Conservation (phyloP, 2,797 vertebrate genomes). For the Pteropus rufus region DNA sequence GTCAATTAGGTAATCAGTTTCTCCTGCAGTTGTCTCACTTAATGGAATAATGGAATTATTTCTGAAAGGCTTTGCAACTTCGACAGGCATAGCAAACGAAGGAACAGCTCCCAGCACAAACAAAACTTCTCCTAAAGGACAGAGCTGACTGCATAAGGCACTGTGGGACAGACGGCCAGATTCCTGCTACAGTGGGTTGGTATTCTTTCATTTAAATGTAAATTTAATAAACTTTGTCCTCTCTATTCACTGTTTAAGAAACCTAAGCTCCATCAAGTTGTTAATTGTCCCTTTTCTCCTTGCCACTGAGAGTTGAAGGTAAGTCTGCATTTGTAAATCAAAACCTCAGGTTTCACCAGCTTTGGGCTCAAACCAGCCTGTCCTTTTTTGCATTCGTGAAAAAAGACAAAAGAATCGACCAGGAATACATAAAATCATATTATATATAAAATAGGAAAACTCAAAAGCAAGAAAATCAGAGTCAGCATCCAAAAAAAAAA, state of each 20-base stretch:
- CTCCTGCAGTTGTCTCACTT: background rate
- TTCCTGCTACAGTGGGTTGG: fast-evolving
- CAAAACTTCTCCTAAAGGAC: background rate
- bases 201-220: background rate
- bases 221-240: background rate
- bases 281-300: background rate
- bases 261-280: background rate
- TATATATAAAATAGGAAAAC: background rate
- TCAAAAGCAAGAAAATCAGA: background rate
- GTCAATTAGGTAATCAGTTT: background rate
- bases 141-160: fast-evolving
- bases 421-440: background rate
- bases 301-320: background rate
- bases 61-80: background rate
- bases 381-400: background rate
- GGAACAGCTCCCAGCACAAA: background rate
- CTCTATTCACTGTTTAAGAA: background rate
- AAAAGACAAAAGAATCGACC: background rate
- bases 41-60: background rate
- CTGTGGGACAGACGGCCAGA: fast-evolving
- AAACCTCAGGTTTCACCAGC: background rate
- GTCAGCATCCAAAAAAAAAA: background rate
- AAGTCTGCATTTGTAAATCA: background rate
- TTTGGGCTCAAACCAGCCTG: background rate
- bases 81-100: background rate